Conservation (phyloP, 2,888 invertebrate genomes). For the Apamea monoglypha region DNA sequence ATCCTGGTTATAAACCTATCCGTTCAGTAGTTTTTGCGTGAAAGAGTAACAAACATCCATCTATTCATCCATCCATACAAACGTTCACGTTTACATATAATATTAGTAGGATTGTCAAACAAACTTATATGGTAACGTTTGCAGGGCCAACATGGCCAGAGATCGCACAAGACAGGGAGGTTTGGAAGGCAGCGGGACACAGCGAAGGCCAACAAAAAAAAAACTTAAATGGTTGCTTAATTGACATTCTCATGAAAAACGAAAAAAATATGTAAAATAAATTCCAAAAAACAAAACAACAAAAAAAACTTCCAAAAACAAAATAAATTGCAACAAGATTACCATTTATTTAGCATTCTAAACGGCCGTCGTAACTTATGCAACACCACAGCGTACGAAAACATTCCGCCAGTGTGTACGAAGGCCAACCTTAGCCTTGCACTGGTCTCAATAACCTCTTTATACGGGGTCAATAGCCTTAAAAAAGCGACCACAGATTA, state of each 20-base stretch:
- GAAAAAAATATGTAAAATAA: not conserved
- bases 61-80: no score
- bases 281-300: not conserved
- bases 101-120: not conserved
- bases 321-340: conserved; percentile 11
- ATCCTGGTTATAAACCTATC: no score
- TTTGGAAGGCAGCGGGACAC: no score
- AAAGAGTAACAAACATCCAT: no score
- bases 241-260: not conserved
- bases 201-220: no score
- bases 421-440: conserved; percentile 64
- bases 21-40: no score
- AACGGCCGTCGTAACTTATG: conserved; percentile 47
- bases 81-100: no score
- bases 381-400: conserved; percentile 50
- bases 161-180: no score
- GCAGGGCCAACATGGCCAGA: no score
- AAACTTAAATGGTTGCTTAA: no score
- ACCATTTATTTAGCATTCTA: conserved; percentile 42
- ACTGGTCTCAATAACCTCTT: conserved; percentile 61
- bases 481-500: conserved; percentile 57
- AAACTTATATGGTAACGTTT: no score
- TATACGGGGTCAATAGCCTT: conserved; percentile 64
- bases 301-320: not conserved
- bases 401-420: conserved; percentile 37